Base-by-base conservation (phyloP, 2,797 vertebrate species). In the Muscicapa comitata region DNA sequence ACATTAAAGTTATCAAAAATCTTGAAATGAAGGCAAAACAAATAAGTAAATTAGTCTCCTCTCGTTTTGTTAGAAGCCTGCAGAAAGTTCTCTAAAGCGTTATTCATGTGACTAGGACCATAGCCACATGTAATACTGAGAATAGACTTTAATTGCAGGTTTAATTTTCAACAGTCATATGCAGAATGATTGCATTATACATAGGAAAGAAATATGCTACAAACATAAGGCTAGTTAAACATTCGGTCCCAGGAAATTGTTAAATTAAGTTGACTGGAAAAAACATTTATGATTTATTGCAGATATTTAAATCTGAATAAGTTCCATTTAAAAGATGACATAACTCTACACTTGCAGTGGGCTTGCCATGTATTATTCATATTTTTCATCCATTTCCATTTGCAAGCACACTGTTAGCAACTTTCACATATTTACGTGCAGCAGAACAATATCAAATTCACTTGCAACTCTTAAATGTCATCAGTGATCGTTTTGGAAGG, bases 401-500 rank as follows among this genome's bases (percentile, higher is more conserved):
- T 94, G 29, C 16, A 86, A 88, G 35, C 3, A 67, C 86, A 77
- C 70, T 58, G 10, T 55, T 79, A 85, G 8, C 12, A 83, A 68
- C 21, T 74, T 91, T 65, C 31, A 28, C 5, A 14, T 74, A 93
- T 83, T 93, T 85, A 68, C 62, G 65, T 54, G 26, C 6, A 67
- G 42, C 74, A 71, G 42, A 93, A 74, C 37, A 80, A 61, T 51
- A 91, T 57, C 21, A 71, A 90, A 73, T 82, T 88, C 75, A 88
- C n/a, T 94, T 80, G 23, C 9, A 88, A 71, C 24, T 19, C 26
- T 67, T 90, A 91, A 91, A 91, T 93, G 75, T 75, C 85, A 91
- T 45, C 75, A 62, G 11, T 57, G 58, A 83, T 93, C 65, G 54
- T 78, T 91, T 26, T 40, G 72, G 68, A 90, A 90, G 42, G 61